phyloP scores from a whole-genome alignment of 1,140 invertebrate genomes.

The Diprion similis region DNA sequence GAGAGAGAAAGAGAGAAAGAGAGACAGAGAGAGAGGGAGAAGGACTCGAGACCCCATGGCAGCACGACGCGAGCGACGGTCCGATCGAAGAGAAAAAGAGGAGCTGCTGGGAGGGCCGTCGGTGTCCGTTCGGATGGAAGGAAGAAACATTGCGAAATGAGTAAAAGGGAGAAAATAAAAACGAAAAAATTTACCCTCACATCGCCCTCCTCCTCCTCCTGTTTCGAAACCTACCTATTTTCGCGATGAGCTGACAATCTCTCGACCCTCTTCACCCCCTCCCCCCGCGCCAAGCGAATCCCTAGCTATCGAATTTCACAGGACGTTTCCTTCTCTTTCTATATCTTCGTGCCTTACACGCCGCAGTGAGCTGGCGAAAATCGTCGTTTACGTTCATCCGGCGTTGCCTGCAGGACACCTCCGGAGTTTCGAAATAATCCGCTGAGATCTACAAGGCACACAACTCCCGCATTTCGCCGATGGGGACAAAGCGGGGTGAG shows the following conservation, averaged over 20 bases:
- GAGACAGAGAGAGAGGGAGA: neutral
- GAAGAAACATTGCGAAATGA: too few species aligned
- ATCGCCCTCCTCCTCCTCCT: too few species aligned
- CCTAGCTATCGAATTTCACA: neutral
- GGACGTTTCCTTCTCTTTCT: neutral
- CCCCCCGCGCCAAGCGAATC: too few species aligned
- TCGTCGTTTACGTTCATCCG: constrained; percentile 40
- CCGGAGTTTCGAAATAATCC: constrained; percentile 34
- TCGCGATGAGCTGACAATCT: too few species aligned
- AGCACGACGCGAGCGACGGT: neutral
- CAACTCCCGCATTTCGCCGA: constrained; percentile 6
- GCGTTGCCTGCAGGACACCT: neutral
- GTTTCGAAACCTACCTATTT: too few species aligned
- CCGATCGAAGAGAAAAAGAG: neutral
- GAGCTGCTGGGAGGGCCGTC: too few species aligned
- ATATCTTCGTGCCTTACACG: too few species aligned
- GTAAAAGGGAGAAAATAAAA: too few species aligned
- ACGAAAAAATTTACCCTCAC: too few species aligned
- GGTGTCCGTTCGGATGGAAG: too few species aligned
- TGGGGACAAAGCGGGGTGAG: neutral
- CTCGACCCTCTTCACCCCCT: too few species aligned
- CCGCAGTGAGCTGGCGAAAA: neutral
- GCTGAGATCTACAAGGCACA: constrained; percentile 45
- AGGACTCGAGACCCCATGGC: neutral
- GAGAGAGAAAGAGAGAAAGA: neutral